Evolutionary conservation across 2,113 vertebrate genomes (phyloP), one percentile per base, ranked within the genome.

Genomic region (Oophaga pumilio): DNA sequence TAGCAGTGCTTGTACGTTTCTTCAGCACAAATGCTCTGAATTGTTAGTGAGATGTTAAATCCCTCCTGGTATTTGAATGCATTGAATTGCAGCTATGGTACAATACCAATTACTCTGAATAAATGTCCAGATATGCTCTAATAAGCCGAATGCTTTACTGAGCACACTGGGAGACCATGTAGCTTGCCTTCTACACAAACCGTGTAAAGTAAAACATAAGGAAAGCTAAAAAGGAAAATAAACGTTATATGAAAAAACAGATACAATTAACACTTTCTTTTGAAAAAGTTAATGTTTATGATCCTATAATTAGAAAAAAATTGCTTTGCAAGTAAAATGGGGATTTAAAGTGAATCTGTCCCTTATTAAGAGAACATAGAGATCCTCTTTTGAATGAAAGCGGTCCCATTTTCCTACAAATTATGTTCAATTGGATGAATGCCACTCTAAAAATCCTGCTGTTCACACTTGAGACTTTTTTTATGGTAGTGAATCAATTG

Each of bases 101-200:
- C 85, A 81, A 81, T 87, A 87, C 50, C 85, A 86, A 80, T 86
- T 86, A 87, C 77, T 80, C 33, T 73, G 77, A 71, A 81, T 57
- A 87, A 71, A 87, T 81, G 85, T 71, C 56, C 77, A 81, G 85
- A 59, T 87, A 81, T 87, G 85, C 85, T 79, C 76, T 71, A 86
- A 76, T 85, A 85, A 85, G 85, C 22, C 11, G 24, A 79, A 86
- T 80, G 60, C 85, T 86, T 68, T 85, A 64, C 60, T 66, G 59
- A 82, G 59, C 79, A 82, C 84, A 76, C 84, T 60, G 69, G 84
- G 84, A 76, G 56, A 85, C 20, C 71, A 64, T 85, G 84, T 76
- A 85, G 56, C 59, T 85, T 76, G 33, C 62, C 4, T 26, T 69
- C 62, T 71, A 56, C 76, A 79, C 85, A 56, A 20, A 33, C 17